Conservation (phyloP, 2,113 vertebrate genomes). For the Tenebrosternarchus preto region DNA sequence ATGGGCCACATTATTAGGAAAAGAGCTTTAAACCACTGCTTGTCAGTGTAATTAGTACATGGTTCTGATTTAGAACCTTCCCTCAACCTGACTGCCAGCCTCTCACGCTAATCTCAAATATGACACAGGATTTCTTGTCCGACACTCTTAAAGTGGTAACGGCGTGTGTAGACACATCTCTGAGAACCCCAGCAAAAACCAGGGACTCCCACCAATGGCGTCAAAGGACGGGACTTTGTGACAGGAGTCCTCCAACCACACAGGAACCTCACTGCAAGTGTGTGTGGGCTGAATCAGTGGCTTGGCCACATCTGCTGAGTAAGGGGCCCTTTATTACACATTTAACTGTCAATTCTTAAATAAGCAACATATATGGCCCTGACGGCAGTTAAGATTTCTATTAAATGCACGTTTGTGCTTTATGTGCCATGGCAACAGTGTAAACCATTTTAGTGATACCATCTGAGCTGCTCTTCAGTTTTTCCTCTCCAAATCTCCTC, state of each 20-base stretch:
- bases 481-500: conserved; percentile 55
- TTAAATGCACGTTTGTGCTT: conserved; percentile 64
- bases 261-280: conserved; percentile 30
- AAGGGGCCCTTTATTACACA: conserved; percentile 66
- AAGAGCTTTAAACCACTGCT: neutral
- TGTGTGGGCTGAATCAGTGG: conserved; percentile 21
- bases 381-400: conserved; percentile 58
- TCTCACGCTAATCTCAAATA: neutral
- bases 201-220: neutral
- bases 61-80: neutral
- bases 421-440: conserved; percentile 59
- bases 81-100: neutral
- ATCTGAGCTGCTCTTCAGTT: conserved; percentile 62
- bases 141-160: neutral
- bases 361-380: conserved; percentile 60
- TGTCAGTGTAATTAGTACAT: neutral
- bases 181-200: neutral
- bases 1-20: neutral
- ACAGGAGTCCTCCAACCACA: conserved; percentile 36
- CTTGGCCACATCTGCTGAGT: conserved; percentile 53
- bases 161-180: neutral
- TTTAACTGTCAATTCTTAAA: conserved; percentile 64
- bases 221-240: neutral
- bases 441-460: conserved; percentile 67
- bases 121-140: neutral